Base-by-base conservation (phyloP, 2,113 vertebrate species). In the Dromaius novaehollandiae region DNA sequence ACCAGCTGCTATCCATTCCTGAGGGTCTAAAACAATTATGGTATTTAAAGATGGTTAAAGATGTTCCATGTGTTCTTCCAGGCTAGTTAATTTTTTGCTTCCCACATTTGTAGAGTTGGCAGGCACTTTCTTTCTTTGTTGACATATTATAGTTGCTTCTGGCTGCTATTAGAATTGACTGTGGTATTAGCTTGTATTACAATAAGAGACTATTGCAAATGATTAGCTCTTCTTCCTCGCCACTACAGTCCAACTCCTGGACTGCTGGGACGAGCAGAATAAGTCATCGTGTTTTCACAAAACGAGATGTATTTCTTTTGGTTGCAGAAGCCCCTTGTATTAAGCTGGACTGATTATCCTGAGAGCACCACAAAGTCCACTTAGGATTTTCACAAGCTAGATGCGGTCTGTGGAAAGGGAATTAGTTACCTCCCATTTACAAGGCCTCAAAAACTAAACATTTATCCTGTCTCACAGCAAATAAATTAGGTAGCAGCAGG, bases 311-410 rank as follows among this genome's bases (percentile, higher is more conserved):
- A 24, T 65, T 92, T 53, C 0, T 40, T 60, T 66, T 63, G 70
- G 36, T 68, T 32, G 38, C 48, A 24, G 55, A 82, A 87, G 44
- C 13, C 48, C 7, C 42, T 82, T 74, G 40, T 12, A 4, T 24
- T 70, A 48, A 25, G 34, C 56, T 73, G 48, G 61, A 63, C 51
- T 78, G 85, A 28, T 93, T 89, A 75, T 75, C 38, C 64, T 5
- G 5, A 61, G 25, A 70, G 48, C 7, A 46, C 9, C 14, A 53
- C 0, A 0, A 61, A 73, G 30, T 51, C 4, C 2, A 1, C 2
- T 58, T 74, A n/a, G 38, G 11, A 58, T 63, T 93, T 79, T 12
- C 79, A 14, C 36, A 36, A 28, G 46, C 44, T 53, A 36, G 42
- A 18, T 60, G 25, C 34, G 22, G 40, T 15, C 18, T 9, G 2